Conservation (phyloP, 1,140 invertebrate genomes). For the Drosophila athabasca region DNA sequence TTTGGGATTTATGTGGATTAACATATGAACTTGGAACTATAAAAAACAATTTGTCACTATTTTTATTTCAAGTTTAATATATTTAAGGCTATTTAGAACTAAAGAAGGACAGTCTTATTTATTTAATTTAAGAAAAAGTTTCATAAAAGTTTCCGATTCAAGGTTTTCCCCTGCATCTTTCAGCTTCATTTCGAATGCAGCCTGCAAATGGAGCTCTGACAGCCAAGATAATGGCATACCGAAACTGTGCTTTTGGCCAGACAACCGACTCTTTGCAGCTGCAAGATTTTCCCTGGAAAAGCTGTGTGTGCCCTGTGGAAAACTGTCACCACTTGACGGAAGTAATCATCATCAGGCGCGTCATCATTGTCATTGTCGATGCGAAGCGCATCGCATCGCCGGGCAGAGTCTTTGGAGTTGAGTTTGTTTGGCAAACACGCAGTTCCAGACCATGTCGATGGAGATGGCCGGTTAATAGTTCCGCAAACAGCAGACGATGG, state of each 20-base stretch:
- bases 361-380: constrained; percentile 15
- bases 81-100: no score
- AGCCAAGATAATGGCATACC: background rate
- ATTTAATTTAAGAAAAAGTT: no score
- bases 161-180: constrained; percentile 16
- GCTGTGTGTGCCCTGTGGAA: constrained; percentile 32
- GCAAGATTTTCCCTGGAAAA: constrained; percentile 28
- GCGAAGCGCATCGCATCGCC: constrained; percentile 4
- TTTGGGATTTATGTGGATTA: background rate
- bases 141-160: background rate
- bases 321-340: constrained; percentile 52
- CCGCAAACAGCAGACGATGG: constrained; percentile 41
- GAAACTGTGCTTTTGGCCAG: constrained; percentile 12
- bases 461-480: constrained; percentile 61
- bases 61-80: background rate
- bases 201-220: background rate
- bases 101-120: no score
- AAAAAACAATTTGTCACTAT: background rate
- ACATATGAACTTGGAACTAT: constrained; percentile 3
- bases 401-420: constrained; percentile 23
- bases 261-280: constrained; percentile 17
- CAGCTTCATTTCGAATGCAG: constrained; percentile 13
- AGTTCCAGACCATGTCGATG: constrained; percentile 42
- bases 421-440: constrained; percentile 32
- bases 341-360: constrained; percentile 53